Percentiles rank a stretch among this genome's conserved stretches.
Conservation (phyloP, 1,140 invertebrate species). For the Ditylenchus dipsaci region DNA sequence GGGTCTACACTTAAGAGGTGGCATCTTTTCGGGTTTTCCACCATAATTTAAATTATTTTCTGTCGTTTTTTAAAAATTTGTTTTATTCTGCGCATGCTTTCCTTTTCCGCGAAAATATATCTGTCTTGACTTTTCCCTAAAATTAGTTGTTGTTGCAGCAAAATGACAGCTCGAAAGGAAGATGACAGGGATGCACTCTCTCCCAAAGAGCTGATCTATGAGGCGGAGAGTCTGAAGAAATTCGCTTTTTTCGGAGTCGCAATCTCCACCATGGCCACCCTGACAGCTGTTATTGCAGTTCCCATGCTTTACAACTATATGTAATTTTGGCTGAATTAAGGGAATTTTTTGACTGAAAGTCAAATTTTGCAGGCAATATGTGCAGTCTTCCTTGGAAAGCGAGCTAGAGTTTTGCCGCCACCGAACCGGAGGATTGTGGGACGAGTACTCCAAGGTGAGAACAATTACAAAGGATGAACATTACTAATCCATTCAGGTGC, state of each 20-base stretch:
- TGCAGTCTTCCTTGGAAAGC: slow-evolving; percentile 5
- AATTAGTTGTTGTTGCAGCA: neutral
- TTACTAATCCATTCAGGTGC: neutral
- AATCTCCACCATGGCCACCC: slow-evolving; percentile 30
- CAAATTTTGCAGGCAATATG: neutral
- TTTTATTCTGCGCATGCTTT: too few relatives aligned
- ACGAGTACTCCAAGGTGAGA: slow-evolving; percentile 9
- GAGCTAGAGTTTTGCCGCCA: slow-evolving; percentile 14
- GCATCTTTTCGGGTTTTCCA: too few relatives aligned
- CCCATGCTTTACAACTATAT: slow-evolving; percentile 46
- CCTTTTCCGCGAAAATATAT: too few relatives aligned
- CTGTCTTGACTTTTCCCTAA: too few relatives aligned
- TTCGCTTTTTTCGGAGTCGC: slow-evolving; percentile 26
- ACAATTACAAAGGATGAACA: neutral
- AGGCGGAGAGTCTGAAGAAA: slow-evolving; percentile 22
- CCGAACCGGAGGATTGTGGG: slow-evolving; percentile 9
- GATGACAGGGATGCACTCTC: neutral
- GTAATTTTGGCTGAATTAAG: neutral
- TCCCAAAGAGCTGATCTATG: slow-evolving; percentile 10
- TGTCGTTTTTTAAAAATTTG: too few relatives aligned
- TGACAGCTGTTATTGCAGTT: slow-evolving; percentile 38
- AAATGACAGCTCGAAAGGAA: neutral
- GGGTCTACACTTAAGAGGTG: too few relatives aligned
- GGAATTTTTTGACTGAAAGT: neutral
- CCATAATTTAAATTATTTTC: too few relatives aligned